Percentiles rank a stretch among this genome's conserved stretches.
These are phyloP conservation scores for Oxyruncus cristatus DNA, from an alignment of 2,113 vertebrate genomes.

Conservation along the genomic window DNA sequence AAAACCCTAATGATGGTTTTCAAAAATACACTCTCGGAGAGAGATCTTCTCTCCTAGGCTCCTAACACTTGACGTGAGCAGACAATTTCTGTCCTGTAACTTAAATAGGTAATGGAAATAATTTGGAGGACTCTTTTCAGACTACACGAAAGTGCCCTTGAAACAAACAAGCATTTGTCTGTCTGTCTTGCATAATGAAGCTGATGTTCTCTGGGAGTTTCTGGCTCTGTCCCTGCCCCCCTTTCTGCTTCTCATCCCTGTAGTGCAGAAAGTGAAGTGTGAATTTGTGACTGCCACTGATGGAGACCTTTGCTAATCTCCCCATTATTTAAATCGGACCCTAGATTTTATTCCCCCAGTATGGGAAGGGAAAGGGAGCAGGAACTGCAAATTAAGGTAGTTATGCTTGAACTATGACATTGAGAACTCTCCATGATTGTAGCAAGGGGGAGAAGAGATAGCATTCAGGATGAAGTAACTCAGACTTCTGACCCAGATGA, in stretches of 20 bases:
- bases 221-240: not conserved
- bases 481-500: not conserved
- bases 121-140: not conserved
- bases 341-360: not conserved
- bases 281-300: not conserved
- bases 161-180: not conserved
- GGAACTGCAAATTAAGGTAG: not conserved
- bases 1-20: not conserved
- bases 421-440: not conserved
- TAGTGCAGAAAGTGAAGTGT: not conserved
- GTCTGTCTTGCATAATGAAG: not conserved
- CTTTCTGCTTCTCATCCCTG: not conserved
- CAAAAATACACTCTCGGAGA: not conserved
- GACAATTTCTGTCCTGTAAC: not conserved
- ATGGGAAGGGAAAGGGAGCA: not conserved
- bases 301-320: not conserved
- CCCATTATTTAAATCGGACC: not conserved
- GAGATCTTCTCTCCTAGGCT: not conserved
- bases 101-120: not conserved
- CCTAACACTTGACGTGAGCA: not conserved
- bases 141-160: not conserved
- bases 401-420: constrained; percentile 2
- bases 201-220: not conserved
- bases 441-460: not conserved
- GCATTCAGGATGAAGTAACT: not conserved